These are phyloP conservation scores for Dendronephthya gigantea DNA, from an alignment of 64 coral and sea anemone species.

Conservation along the genomic window DNA sequence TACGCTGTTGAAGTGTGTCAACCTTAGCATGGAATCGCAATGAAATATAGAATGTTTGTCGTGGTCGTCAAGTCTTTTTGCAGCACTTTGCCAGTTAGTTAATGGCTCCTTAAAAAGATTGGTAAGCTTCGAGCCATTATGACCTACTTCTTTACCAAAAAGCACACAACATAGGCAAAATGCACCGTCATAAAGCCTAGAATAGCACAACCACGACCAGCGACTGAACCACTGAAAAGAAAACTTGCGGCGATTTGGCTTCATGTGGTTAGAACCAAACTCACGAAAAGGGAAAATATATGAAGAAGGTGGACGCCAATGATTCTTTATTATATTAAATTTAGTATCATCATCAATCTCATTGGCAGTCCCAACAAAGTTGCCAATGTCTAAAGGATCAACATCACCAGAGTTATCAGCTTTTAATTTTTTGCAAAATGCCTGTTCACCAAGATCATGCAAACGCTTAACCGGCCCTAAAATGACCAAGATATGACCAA, in stretches of 20 bases:
- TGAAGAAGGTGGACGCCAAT: not conserved
- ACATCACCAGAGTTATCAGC: not conserved
- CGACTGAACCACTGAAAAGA: not conserved
- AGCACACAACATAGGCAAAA: not conserved
- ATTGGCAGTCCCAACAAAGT: not conserved
- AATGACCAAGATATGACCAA: not conserved
- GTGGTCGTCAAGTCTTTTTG: not conserved
- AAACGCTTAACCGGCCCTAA: not conserved
- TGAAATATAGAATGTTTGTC: not conserved
- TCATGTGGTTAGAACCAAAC: not conserved
- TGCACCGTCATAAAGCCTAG: not conserved
- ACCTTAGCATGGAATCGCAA: not conserved
- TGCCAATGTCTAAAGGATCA: not conserved
- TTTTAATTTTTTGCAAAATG: not conserved
- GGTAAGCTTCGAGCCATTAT: not conserved
- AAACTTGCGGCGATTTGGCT: not conserved
- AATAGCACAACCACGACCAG: not conserved
- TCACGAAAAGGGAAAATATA: not conserved
- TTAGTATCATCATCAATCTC: not conserved
- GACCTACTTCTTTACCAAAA: not conserved
- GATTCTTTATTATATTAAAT: slow-evolving; percentile 9
- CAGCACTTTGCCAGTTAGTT: not conserved
- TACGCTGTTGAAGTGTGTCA: not conserved
- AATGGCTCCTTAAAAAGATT: not conserved
- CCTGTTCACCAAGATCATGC: not conserved